Percentiles rank a stretch among this genome's conserved stretches.
Conservation (phyloP, 2,113 vertebrate genomes). For the Nannospalax galili region DNA sequence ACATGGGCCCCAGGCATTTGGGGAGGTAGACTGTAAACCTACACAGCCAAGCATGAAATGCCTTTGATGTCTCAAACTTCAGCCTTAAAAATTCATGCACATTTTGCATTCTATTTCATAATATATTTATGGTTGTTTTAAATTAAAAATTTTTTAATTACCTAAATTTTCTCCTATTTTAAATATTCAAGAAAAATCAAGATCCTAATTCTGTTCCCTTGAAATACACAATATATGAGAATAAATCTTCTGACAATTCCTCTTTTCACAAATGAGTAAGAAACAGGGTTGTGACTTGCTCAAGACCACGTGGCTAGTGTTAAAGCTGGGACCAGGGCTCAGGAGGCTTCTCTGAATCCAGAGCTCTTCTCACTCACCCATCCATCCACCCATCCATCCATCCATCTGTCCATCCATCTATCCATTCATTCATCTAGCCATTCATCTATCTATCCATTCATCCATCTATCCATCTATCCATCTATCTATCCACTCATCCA, state of each 20-base stretch:
- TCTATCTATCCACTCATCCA: neutral
- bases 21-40: slow-evolving; percentile 36
- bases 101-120: slow-evolving; percentile 65
- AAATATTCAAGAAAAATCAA: slow-evolving; percentile 46
- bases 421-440: neutral
- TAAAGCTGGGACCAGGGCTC: neutral
- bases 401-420: neutral
- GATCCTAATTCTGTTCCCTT: neutral
- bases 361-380: neutral
- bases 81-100: slow-evolving; percentile 71
- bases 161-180: slow-evolving; percentile 28
- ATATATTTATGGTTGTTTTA: slow-evolving; percentile 49
- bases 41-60: neutral
- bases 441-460: neutral
- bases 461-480: neutral
- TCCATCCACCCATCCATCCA: neutral
- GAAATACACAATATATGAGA: neutral
- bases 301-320: neutral
- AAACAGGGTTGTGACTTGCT: neutral
- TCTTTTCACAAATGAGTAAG: neutral
- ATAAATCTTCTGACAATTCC: neutral
- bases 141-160: slow-evolving; percentile 50
- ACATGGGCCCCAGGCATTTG: neutral
- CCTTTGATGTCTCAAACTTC: slow-evolving; percentile 63
- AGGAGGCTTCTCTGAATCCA: neutral